Evolutionary conservation across 2,888 invertebrate species (phyloP).

Genomic region (Eutolmus rufibarbis): DNA sequence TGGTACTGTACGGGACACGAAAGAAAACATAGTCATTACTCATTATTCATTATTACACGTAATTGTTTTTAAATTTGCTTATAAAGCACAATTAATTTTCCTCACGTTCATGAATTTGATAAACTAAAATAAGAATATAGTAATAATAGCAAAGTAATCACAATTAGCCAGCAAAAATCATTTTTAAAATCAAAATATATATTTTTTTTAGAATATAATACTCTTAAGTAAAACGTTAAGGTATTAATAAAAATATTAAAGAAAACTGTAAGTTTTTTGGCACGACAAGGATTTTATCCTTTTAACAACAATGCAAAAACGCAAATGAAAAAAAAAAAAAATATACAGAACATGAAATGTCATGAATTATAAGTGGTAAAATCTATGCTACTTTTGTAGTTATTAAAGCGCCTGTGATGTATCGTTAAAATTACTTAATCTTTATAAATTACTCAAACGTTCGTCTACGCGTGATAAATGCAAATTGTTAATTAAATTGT

Average conservation of each 20-base stretch:
- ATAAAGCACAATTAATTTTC: background rate
- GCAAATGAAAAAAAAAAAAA: background rate
- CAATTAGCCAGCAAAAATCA: constrained; percentile 47
- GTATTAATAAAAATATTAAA: constrained; percentile 39
- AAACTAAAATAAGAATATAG: background rate
- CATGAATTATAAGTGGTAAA: constrained; percentile 1
- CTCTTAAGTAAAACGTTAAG: background rate
- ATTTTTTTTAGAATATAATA: background rate
- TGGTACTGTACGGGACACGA: background rate
- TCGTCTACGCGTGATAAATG: constrained; percentile 15
- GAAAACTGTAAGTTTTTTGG: constrained; percentile 19
- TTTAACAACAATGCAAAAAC: constrained; percentile 25
- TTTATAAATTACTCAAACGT: constrained; percentile 1
- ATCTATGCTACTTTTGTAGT: constrained; percentile 3
- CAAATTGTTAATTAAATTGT: background rate
- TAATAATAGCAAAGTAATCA: background rate
- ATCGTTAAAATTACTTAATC: constrained; percentile 5
- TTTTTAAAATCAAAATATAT: constrained; percentile 12
- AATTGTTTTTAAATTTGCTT: background rate
- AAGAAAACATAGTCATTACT: too few species aligned
- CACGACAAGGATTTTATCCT: constrained; percentile 7
- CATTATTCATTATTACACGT: too few species aligned
- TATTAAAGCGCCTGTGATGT: constrained; percentile 18
- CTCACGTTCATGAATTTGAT: background rate
- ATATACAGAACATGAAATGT: constrained; percentile 3